These are phyloP conservation scores for Antheraea pernyi DNA, from an alignment of 1,140 invertebrate genomes.

Conservation along the genomic window DNA sequence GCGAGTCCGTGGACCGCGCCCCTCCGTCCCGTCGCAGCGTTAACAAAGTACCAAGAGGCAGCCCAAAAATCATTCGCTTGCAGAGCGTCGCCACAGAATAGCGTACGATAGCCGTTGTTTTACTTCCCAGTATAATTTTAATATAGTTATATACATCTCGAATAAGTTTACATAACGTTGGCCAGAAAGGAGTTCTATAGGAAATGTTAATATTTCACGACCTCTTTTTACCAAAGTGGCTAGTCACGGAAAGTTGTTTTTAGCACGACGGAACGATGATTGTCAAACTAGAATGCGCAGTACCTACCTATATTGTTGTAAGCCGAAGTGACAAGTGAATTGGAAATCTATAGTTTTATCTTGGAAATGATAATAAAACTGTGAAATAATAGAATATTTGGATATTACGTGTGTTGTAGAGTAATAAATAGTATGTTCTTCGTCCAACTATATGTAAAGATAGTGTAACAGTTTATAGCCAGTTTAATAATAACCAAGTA, in stretches of 20 bases:
- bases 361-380: background rate
- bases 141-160: background rate
- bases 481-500: background rate
- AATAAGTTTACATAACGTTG: background rate
- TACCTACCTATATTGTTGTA: background rate
- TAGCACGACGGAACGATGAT: background rate
- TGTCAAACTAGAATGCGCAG: background rate
- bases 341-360: background rate
- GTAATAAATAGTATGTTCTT: background rate
- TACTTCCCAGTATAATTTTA: background rate
- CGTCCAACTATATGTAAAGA: background rate
- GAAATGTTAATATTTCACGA: background rate
- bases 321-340: background rate
- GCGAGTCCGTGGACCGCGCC: conserved; percentile 36
- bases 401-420: background rate
- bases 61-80: conserved; percentile 12
- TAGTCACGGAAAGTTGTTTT: background rate
- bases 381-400: background rate
- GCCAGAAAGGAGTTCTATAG: too few species aligned
- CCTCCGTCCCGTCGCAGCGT: conserved; percentile 37
- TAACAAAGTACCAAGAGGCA: conserved; percentile 12
- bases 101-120: background rate
- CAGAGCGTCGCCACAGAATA: conserved; percentile 6
- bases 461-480: background rate
- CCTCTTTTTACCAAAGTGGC: background rate